Conservation (phyloP, 2,797 vertebrate genomes). For the Lophius americanus region DNA sequence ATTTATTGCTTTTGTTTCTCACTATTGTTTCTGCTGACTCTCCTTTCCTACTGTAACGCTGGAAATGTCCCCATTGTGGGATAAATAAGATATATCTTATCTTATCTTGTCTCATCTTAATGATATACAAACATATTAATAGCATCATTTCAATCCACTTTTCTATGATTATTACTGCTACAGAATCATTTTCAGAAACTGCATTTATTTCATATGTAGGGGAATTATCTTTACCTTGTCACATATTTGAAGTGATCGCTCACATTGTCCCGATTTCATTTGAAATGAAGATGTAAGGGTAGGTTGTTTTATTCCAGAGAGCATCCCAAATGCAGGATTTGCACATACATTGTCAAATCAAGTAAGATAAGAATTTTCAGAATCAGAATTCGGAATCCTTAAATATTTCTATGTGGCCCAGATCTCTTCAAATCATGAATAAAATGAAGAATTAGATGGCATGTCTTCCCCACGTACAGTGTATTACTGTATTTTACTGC, state of each 20-base stretch:
- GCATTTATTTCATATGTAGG: background rate
- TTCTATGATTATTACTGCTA: background rate
- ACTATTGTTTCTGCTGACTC: too few relatives aligned
- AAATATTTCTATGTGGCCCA: background rate
- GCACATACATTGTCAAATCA: constrained; percentile 30
- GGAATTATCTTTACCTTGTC: background rate
- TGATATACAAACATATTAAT: too few relatives aligned
- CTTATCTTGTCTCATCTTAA: too few relatives aligned
- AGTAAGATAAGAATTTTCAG: constrained; percentile 8
- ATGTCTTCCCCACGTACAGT: background rate
- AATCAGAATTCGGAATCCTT: background rate
- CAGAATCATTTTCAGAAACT: background rate
- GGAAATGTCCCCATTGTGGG: too few relatives aligned
- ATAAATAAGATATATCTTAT: too few relatives aligned
- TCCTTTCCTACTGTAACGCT: too few relatives aligned
- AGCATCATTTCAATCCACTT: too few relatives aligned
- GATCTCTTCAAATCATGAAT: background rate
- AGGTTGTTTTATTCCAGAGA: constrained; percentile 29
- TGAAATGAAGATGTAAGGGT: constrained; percentile 18
- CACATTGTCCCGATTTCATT: constrained; percentile 25
- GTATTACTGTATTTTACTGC: too few relatives aligned
- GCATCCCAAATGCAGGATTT: constrained; percentile 33
- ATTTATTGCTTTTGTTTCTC: too few relatives aligned
- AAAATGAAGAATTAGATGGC: background rate
- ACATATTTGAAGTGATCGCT: too few relatives aligned